These are phyloP conservation scores for Nudaria mundana DNA, from an alignment of 2,888 invertebrate species.

Conservation along the genomic window DNA sequence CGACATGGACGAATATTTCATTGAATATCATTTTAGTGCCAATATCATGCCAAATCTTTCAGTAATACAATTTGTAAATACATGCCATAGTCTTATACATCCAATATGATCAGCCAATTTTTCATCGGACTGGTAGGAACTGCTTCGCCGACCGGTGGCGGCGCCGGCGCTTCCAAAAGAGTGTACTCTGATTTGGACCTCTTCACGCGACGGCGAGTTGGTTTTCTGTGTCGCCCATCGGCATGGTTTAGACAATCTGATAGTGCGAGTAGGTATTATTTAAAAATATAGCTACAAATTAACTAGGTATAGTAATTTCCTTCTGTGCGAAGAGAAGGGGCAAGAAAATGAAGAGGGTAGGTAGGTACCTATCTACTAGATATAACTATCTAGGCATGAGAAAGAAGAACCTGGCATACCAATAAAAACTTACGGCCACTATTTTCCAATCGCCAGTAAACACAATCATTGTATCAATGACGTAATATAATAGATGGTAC, in stretches of 20 bases:
- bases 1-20: no score
- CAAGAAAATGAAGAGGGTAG: no score
- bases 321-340: no score
- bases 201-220: slow-evolving; percentile 59
- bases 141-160: slow-evolving; percentile 26
- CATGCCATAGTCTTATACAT: slow-evolving; percentile 33
- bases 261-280: background rate
- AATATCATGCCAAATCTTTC: slow-evolving; percentile 10
- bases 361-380: background rate
- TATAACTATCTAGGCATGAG: no score
- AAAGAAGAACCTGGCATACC: no score
- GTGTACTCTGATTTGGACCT: slow-evolving; percentile 60
- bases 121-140: slow-evolving; percentile 29
- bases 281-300: background rate
- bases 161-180: slow-evolving; percentile 67
- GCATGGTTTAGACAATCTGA: slow-evolving; percentile 66
- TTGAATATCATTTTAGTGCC: slow-evolving; percentile 4
- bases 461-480: no score
- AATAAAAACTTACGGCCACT: no score
- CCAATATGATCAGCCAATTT: slow-evolving; percentile 47
- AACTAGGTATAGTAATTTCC: no score
- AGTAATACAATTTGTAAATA: slow-evolving; percentile 21
- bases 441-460: no score
- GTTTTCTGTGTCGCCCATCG: slow-evolving; percentile 71
- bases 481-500: no score